Percentiles rank a stretch among this genome's conserved stretches.
Evolutionary conservation across 2,113 vertebrate species (phyloP).

Genomic region (Carassius carassius): DNA sequence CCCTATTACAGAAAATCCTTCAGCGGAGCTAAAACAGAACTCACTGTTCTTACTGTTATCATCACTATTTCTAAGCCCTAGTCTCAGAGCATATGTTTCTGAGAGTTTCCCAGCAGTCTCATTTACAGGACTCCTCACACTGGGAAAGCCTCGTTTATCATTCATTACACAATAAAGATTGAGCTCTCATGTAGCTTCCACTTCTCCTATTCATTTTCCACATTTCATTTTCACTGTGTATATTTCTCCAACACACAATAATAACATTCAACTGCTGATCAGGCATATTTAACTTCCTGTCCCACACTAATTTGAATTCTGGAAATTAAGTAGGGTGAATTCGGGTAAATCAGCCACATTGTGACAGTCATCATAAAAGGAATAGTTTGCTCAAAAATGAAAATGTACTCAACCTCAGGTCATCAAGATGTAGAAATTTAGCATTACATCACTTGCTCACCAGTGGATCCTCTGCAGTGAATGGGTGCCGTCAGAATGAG

Average conservation of each 20-base stretch:
- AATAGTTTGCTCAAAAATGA: too few relatives aligned
- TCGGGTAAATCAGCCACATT: neutral
- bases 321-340: neutral
- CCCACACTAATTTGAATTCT: neutral
- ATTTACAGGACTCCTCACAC: neutral
- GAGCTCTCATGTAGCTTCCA: neutral
- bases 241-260: neutral
- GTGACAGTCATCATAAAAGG: too few relatives aligned
- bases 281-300: neutral
- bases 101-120: conserved; percentile 18
- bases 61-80: neutral
- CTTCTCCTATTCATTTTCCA: neutral
- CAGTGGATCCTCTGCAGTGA: too few relatives aligned
- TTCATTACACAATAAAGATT: conserved; percentile 3
- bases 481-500: too few relatives aligned
- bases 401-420: too few relatives aligned
- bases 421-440: too few relatives aligned
- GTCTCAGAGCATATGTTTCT: neutral
- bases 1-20: neutral
- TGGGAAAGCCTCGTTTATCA: conserved; percentile 6
- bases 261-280: conserved; percentile 9
- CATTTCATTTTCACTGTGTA: neutral
- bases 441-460: too few relatives aligned
- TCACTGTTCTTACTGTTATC: neutral
- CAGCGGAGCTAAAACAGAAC: neutral